Percentiles rank a stretch among this genome's conserved stretches.
Conservation (phyloP, 2,113 vertebrate genomes). For the Pleuronectes platessa region DNA sequence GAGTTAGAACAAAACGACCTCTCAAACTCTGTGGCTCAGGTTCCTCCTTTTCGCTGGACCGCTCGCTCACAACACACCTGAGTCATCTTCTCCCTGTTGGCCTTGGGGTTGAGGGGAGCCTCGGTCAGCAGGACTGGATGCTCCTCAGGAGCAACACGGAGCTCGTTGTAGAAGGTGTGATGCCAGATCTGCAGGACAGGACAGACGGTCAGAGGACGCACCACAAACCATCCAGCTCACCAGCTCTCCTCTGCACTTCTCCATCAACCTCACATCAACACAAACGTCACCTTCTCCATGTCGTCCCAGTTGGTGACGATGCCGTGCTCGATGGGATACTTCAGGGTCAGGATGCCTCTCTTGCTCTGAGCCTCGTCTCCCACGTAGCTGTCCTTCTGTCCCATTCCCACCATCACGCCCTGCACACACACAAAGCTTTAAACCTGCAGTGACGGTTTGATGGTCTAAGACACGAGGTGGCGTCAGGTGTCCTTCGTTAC, state of each 20-base stretch:
- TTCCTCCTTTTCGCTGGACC: no score
- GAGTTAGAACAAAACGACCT: no score
- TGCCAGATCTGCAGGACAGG: constrained; percentile 89
- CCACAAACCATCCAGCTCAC: neutral
- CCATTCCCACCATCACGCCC: constrained; percentile 98
- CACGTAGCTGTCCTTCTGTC: constrained; percentile 96
- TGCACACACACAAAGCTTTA: constrained; percentile 47
- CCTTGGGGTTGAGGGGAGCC: constrained; percentile 95
- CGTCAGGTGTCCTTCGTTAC: neutral
- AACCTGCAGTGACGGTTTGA: neutral
- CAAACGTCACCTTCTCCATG: constrained; percentile 89
- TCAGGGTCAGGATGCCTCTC: constrained; percentile 86
- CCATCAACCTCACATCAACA: no score
- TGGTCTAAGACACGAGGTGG: accelerated
- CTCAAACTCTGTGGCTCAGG: no score
- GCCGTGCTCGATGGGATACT: constrained; percentile 95
- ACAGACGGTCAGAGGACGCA: neutral
- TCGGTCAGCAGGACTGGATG: constrained; percentile 93
- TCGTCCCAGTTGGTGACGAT: constrained; percentile 99
- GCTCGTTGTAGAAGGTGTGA: constrained; percentile 97
- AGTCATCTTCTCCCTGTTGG: constrained; percentile 98
- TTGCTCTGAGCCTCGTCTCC: constrained; percentile 98
- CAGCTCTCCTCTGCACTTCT: no score
- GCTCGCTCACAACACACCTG: constrained; percentile 29
- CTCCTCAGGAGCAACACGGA: constrained; percentile 92